phyloP scores from a whole-genome alignment of 64 coral and sea anemone genomes.

The Montipora capricornis region DNA sequence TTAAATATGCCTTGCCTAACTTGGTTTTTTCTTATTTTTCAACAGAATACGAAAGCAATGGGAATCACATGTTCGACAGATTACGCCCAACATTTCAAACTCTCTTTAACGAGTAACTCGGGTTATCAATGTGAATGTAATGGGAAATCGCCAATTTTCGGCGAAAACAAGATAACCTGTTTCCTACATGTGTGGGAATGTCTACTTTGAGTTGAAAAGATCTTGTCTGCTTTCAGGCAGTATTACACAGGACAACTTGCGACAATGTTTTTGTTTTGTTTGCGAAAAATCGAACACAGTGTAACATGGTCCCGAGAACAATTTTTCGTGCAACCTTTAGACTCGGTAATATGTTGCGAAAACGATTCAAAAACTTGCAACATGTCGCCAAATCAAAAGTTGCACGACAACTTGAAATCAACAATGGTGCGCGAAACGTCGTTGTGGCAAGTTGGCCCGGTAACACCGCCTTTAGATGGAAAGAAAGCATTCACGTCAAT shows the following conservation, averaged over 20 bases:
- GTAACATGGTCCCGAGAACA: background rate
- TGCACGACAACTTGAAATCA: no score
- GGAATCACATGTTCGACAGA: slow-evolving; percentile 8
- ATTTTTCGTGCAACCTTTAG: background rate
- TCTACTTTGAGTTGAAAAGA: background rate
- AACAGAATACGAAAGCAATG: background rate
- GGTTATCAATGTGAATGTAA: background rate
- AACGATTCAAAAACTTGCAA: no score
- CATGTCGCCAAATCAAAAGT: no score
- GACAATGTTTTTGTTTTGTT: no score
- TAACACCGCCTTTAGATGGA: background rate
- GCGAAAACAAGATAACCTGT: background rate
- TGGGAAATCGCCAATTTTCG: background rate
- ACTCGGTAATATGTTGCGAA: background rate
- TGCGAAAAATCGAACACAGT: no score
- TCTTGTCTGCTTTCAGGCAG: no score
- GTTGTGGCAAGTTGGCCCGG: no score
- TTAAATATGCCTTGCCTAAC: background rate
- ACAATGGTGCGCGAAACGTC: no score
- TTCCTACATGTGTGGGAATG: slow-evolving; percentile 26
- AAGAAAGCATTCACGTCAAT: no score
- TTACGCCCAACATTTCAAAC: background rate
- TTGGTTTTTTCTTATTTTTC: background rate
- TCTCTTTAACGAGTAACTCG: accelerated
- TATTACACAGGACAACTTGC: no score